These are phyloP conservation scores for Aurelia sp. DNA, from an alignment of 30 jellyfish, hydroid and myxozoan genomes.

Conservation along the genomic window DNA sequence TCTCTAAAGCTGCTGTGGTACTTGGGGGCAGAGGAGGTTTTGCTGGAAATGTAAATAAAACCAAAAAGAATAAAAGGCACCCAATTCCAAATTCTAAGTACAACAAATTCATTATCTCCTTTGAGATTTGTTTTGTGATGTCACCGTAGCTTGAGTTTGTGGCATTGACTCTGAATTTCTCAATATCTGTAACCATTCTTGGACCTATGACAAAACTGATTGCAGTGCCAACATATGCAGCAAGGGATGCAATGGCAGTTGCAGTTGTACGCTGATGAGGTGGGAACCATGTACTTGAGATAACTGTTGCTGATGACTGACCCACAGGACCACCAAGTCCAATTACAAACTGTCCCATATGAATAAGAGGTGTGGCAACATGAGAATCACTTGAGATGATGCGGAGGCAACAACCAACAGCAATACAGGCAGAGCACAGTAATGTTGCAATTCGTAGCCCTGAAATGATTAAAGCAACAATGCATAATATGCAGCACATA, in stretches of 20 bases:
- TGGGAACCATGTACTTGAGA: conserved; percentile 99
- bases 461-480: conserved; percentile 5
- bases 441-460: conserved; percentile 84
- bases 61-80: conserved; percentile 71
- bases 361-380: conserved; percentile 91
- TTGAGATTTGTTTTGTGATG: conserved; percentile 25
- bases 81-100: conserved; percentile 88
- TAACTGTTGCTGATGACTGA: conserved; percentile 96
- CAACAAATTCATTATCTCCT: conserved; percentile 84
- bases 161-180: neutral
- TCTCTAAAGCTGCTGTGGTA: conserved; percentile 90
- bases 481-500: no score
- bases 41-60: conserved; percentile 82
- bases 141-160: conserved; percentile 12
- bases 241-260: conserved; percentile 96
- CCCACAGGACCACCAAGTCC: conserved; percentile 99
- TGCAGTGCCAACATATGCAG: conserved; percentile 96
- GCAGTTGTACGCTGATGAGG: conserved; percentile 98
- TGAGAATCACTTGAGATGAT: conserved; percentile 75
- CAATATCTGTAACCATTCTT: conserved; percentile 76
- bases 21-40: conserved; percentile 99
- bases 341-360: conserved; percentile 90
- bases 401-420: conserved; percentile 89
- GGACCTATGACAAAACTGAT: conserved; percentile 98
- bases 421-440: conserved; percentile 66